These are phyloP conservation scores for Spea multiplicata DNA, from an alignment of 2,113 vertebrate genomes.

Conservation along the genomic window DNA sequence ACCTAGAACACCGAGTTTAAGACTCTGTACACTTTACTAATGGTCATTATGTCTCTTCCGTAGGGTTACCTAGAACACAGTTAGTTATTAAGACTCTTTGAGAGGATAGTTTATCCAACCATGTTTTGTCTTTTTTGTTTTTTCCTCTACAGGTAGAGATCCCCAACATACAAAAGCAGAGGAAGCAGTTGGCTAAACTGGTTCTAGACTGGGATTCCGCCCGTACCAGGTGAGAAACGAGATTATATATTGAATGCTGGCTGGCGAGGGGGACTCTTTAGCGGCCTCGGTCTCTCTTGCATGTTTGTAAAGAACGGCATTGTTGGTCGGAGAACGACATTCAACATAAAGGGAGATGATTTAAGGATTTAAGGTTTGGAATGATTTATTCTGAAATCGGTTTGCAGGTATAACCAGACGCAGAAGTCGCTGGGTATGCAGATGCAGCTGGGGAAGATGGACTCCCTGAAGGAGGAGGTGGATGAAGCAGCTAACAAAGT, in stretches of 20 bases:
- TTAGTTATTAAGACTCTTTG: too few species aligned
- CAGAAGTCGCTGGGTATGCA: slow-evolving; percentile 96
- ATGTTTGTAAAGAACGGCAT: too few species aligned
- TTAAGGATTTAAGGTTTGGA: not conserved
- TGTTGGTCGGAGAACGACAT: not conserved
- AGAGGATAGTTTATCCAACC: too few species aligned
- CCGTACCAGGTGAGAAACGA: slow-evolving; percentile 78
- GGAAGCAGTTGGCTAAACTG: slow-evolving; percentile 90
- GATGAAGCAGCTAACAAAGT: slow-evolving; percentile 98
- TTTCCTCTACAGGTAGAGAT: slow-evolving; percentile 78
- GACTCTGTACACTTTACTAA: too few species aligned
- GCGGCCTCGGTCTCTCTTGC: too few species aligned
- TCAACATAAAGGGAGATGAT: not conserved
- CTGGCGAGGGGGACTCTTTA: not conserved
- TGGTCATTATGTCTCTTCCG: too few species aligned
- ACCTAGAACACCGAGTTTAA: too few species aligned
- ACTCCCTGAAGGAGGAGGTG: slow-evolving; percentile 94
- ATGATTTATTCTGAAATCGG: not conserved
- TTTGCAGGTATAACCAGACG: slow-evolving; percentile 88
- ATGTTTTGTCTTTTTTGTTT: not conserved
- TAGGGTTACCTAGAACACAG: too few species aligned
- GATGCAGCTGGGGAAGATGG: slow-evolving; percentile 93
- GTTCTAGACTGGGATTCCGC: slow-evolving; percentile 98
- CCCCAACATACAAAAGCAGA: slow-evolving; percentile 96
- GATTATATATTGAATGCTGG: not conserved